Evolutionary conservation across 2,888 invertebrate genomes (phyloP).

Genomic region (Microchrysa polita): DNA sequence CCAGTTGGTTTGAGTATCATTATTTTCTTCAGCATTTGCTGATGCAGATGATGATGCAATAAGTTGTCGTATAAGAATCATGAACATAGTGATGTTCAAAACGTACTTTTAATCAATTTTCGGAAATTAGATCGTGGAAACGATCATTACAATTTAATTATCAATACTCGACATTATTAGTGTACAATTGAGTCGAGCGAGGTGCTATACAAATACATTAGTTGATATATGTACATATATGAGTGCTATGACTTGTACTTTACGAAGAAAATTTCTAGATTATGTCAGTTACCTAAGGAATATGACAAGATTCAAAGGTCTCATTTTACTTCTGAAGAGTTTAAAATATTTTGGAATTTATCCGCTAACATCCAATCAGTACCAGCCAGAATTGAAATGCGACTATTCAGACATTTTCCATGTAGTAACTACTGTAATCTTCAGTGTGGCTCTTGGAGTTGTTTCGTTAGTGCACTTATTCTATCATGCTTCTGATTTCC

Average conservation of each 20-base stretch:
- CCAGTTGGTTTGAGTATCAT: neutral
- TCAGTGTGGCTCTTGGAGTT: neutral
- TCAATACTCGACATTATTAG: neutral
- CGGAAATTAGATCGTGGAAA: neutral
- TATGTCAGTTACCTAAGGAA: neutral
- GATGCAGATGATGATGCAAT: neutral
- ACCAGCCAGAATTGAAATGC: conserved; percentile 50
- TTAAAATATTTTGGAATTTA: conserved; percentile 48
- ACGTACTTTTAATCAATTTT: neutral
- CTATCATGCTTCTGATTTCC: conserved; percentile 12
- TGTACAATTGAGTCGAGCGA: neutral
- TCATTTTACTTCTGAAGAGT: conserved; percentile 29
- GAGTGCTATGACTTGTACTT: neutral
- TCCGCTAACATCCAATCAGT: conserved; percentile 50
- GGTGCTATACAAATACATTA: neutral
- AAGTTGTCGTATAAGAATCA: neutral
- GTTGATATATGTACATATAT: neutral
- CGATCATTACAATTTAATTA: neutral
- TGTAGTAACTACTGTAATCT: neutral
- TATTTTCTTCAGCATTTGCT: neutral
- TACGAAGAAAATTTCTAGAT: neutral
- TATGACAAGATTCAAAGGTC: conserved; percentile 34
- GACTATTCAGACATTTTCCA: neutral
- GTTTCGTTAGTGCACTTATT: neutral
- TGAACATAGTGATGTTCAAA: neutral